Base-by-base conservation (phyloP, 1,140 invertebrate genomes). In the Drosophila orena region DNA sequence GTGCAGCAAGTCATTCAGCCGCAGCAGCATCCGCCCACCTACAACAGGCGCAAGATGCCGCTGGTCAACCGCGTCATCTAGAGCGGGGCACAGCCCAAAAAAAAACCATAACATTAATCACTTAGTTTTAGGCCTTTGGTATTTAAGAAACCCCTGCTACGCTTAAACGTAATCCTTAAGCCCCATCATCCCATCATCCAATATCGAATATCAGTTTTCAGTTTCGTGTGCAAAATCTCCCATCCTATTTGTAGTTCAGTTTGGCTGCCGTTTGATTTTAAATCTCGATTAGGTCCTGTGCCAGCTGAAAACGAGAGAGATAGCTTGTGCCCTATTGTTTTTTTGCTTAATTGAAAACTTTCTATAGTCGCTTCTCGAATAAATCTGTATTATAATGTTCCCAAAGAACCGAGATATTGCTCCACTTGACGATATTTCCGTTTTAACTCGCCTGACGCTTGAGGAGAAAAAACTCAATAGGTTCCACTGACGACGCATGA, bases 11-110 rank as follows among this genome's bases (percentile, higher is more conserved):
- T 88, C 20, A 20, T 60, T 7, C 79, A 81, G 17, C 20, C 60
- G 8, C 79, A 78, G 24, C 58, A 68, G 35, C 80, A 81, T 35
- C 72, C 57, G 30, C 56, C 79, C 55, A 89, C 79, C 8, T 91
- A 90, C 22, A 94, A 93, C 85, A 85, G 94, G 57, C 92, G 94
- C 58, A 94, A 94, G 88, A 94, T 94, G 59, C 94, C 94, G 43
- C 92, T 94, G 58, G 93, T 94, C 14, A 94, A 94, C 78, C 80
- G 94, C 77, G 93, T 94, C 47, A 93, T 93, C 20, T 92, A 93
- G 79, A 50, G 46, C n/a, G 64, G 22, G 59, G 24, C 60, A 56
- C 34, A 52, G 49, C 37, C 37, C 56, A 12, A 17, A 8, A 37
- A 8, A 27, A 54, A 54, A 17, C 53, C 34, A 54, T 58, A 43